Evolutionary conservation across 1,140 invertebrate species (phyloP), one percentile per base, ranked within the genome.

Genomic region (Hydropsyche tenuis): DNA sequence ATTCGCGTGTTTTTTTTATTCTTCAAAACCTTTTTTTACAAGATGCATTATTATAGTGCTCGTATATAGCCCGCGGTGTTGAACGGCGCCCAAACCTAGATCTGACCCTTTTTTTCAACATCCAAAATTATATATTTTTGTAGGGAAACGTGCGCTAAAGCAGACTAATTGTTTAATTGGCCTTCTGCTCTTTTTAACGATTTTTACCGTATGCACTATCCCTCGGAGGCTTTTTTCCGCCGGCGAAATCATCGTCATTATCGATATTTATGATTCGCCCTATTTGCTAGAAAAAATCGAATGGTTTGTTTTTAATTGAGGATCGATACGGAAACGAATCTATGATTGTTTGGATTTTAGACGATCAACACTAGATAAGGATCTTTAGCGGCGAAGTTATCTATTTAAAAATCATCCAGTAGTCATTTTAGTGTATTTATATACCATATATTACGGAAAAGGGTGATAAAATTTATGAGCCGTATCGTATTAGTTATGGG

Each of bases 151-250:
- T 48, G 68, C 51, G 68, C 25, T 48, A 70, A 70, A 27, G 48
- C 27, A 70, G 68, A 70, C 68, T 70, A 70, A 70, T 70, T 70
- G 68, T 70, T 70, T 56, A 70, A 70, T 70, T 70, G 48, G 18
- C 51, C 51, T 30, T 23, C 48, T 53, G 43, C 18, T 25, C 68
- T 70, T 25, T 70, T 56, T 43, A 60, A 45, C 48, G 48, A 46
- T 16, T 56, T 56, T 42, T 14, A 18, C 43, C 11, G 4, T 14
- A 23, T 56, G n/a, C 46, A 42, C 16, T 43, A 12, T 43, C n/a
- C n/a, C n/a, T n/a, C n/a, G n/a, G n/a, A n/a, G n/a, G 43, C 45
- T 48, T 60, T 70, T 70, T 60, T 7, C 51, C 46, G 65, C 11
- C 56, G 30, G 30, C 30, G 5, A 14, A 25, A 37, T 11, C 12